Evolutionary conservation across 2,113 vertebrate species (phyloP).

Genomic region (Arizona elegans): DNA sequence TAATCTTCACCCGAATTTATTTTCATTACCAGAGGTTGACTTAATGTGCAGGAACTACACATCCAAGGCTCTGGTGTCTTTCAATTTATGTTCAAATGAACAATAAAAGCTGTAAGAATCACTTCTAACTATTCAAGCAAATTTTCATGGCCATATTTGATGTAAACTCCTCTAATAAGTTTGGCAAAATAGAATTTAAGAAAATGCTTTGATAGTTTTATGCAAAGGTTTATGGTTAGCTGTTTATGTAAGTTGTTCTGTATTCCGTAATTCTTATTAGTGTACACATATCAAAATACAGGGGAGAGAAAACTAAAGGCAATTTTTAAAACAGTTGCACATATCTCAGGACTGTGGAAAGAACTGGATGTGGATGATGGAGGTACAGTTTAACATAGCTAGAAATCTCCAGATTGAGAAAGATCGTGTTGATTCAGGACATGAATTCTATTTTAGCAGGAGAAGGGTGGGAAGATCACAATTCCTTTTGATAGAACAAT

Average conservation of each 20-base stretch:
- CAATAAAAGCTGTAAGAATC: constrained; percentile 2
- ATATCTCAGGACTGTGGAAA: neutral
- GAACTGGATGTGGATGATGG: neutral
- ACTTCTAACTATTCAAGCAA: constrained; percentile 5
- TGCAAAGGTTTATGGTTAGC: neutral
- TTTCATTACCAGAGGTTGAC: neutral
- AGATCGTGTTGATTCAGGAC: neutral
- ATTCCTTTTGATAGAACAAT: neutral
- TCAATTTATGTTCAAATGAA: neutral
- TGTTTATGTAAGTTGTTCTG: neutral
- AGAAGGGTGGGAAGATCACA: neutral
- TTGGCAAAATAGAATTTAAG: neutral
- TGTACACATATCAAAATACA: neutral
- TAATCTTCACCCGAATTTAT: neutral
- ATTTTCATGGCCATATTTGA: neutral
- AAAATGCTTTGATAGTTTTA: constrained; percentile 4
- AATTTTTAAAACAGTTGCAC: neutral
- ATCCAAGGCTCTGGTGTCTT: neutral
- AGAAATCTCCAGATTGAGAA: neutral
- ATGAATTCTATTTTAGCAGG: neutral
- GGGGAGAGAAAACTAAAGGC: neutral
- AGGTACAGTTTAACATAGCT: neutral
- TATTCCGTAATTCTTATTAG: neutral
- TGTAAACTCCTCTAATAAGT: neutral
- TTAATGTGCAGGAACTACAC: neutral